Conservation (phyloP, 1,140 invertebrate genomes). For the Galendromus occidentalis region DNA sequence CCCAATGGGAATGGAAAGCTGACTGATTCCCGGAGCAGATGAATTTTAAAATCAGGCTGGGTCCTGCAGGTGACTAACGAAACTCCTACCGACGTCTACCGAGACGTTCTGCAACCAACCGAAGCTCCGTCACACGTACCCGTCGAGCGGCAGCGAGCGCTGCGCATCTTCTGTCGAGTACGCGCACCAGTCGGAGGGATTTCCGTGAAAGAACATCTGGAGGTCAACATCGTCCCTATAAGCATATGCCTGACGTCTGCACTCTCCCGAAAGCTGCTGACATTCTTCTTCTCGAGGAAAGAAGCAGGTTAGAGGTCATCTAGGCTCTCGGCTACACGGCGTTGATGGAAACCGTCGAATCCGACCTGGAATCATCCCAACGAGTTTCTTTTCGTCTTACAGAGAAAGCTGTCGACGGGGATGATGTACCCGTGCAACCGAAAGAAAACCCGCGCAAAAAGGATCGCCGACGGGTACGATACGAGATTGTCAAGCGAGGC, state of each 20-base stretch:
- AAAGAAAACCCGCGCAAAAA: background rate
- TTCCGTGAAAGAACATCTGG: slow-evolving; percentile 93
- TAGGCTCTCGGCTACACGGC: no score
- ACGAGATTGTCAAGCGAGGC: no score
- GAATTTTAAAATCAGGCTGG: background rate
- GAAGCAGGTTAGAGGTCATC: slow-evolving; percentile 37
- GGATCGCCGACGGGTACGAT: background rate
- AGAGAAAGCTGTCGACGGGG: slow-evolving; percentile 16
- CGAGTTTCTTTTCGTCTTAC: background rate
- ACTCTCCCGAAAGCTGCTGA: slow-evolving; percentile 91
- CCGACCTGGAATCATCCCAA: background rate
- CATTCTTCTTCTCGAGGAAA: slow-evolving; percentile 95
- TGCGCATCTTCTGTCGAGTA: slow-evolving; percentile 70
- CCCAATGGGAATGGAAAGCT: slow-evolving; percentile 53
- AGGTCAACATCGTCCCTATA: slow-evolving; percentile 80
- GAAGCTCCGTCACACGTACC: slow-evolving; percentile 73
- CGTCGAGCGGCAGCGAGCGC: slow-evolving; percentile 55
- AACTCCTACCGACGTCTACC: slow-evolving; percentile 11
- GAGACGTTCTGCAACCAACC: slow-evolving; percentile 65
- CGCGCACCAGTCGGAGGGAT: slow-evolving; percentile 86
- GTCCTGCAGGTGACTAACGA: background rate
- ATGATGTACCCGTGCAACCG: background rate
- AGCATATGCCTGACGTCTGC: slow-evolving; percentile 85
- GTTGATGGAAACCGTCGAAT: no score
- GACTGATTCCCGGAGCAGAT: background rate